A percentile compares a stretch with the other conserved stretches of the same genome.
phyloP scores from a whole-genome alignment of 2,113 vertebrate species.

The Epinephelus lanceolatus region DNA sequence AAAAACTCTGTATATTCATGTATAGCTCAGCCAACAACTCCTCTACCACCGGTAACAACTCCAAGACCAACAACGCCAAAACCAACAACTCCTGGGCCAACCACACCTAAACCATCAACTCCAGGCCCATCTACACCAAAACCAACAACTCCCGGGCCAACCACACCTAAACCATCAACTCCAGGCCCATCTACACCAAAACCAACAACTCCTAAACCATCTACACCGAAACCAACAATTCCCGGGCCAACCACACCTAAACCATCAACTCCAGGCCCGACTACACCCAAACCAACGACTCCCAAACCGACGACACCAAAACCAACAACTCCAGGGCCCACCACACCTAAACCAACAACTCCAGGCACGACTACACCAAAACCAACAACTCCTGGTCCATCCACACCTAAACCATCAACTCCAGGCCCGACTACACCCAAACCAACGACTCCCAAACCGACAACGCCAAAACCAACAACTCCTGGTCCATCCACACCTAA shows the following conservation, averaged over 20 bases:
- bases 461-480: constrained; percentile 18
- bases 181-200: constrained; percentile 8
- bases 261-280: neutral
- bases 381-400: constrained; percentile 10
- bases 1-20: constrained; percentile 10
- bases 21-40: constrained; percentile 56
- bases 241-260: constrained; percentile 16
- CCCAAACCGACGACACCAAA: neutral
- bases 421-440: neutral
- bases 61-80: neutral
- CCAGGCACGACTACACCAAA: neutral
- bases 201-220: constrained; percentile 8
- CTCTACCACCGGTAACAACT: constrained; percentile 43
- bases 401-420: constrained; percentile 12
- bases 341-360: constrained; percentile 50
- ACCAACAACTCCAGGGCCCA: neutral
- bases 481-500: constrained; percentile 7
- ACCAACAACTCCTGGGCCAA: constrained; percentile 7
- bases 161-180: constrained; percentile 20
- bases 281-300: constrained; percentile 46
- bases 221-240: constrained; percentile 21
- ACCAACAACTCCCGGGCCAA: neutral
- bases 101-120: neutral
- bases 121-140: constrained; percentile 12
- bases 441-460: constrained; percentile 4